Conservation (phyloP, 2,797 vertebrate species). For the Euphonia xanthogaster region DNA sequence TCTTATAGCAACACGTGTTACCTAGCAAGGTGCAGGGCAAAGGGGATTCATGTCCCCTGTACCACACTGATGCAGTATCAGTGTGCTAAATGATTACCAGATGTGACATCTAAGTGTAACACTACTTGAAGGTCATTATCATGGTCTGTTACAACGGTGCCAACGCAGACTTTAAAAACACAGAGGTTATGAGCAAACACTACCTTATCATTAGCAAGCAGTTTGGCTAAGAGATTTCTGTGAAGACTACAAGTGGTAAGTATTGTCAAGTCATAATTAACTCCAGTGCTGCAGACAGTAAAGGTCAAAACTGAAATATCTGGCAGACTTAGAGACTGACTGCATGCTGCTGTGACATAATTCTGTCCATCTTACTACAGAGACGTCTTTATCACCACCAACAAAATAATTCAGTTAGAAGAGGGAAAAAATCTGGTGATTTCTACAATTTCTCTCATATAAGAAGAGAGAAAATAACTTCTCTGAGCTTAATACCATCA, state of each 20-base stretch:
- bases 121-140: neutral
- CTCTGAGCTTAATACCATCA: neutral
- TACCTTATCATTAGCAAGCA: neutral
- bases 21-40: neutral
- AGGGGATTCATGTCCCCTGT: neutral
- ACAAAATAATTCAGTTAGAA: neutral
- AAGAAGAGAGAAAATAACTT: neutral
- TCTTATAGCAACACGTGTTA: neutral
- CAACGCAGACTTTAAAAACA: neutral
- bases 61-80: neutral
- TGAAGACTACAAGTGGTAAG: neutral
- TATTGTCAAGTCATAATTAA: neutral
- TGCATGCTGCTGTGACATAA: constrained; percentile 39
- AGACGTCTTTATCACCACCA: constrained; percentile 43
- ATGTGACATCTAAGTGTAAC: neutral
- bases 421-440: neutral
- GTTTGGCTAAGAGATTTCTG: neutral
- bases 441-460: neutral
- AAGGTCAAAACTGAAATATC: constrained; percentile 55
- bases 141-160: neutral
- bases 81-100: neutral
- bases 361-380: constrained; percentile 46
- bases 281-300: neutral
- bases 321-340: constrained; percentile 17
- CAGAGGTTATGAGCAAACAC: neutral